Percentiles rank a stretch among this genome's conserved stretches.
These are phyloP conservation scores for Theristicus caerulescens DNA, from an alignment of 2,113 vertebrate species.

Conservation along the genomic window DNA sequence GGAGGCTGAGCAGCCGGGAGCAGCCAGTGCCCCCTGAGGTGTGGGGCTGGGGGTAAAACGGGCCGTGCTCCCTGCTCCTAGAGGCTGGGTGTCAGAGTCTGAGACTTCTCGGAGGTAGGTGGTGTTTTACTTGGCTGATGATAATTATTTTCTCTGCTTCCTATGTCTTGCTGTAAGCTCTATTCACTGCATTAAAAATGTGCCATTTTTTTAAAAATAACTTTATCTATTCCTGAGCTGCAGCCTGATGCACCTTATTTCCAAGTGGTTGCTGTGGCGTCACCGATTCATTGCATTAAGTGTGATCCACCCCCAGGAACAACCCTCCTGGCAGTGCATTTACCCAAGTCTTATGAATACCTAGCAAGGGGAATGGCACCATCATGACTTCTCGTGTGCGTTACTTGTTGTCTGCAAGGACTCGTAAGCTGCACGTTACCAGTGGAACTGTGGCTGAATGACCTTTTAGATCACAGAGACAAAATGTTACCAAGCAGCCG, in stretches of 20 bases:
- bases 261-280: not conserved
- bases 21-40: not conserved
- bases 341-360: rapidly evolving
- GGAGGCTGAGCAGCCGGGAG: not conserved
- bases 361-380: not conserved
- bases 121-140: not conserved
- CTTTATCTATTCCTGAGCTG: not conserved
- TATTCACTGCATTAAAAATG: not conserved
- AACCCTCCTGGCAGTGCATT: rapidly evolving
- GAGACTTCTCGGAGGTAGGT: not conserved
- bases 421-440: rapidly evolving
- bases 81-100: rapidly evolving
- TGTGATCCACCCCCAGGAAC: not conserved
- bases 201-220: not conserved
- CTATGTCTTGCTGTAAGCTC: not conserved
- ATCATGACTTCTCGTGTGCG: not conserved
- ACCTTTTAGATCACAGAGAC: not conserved
- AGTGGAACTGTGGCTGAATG: not conserved
- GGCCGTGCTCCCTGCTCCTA: too few relatives aligned
- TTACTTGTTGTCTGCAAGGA: not conserved
- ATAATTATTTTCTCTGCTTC: not conserved
- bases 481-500: not conserved
- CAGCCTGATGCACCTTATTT: not conserved
- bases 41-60: not conserved
- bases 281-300: not conserved